These are phyloP conservation scores for Heliconius erato DNA, from an alignment of 2,888 invertebrate species.

Conservation along the genomic window DNA sequence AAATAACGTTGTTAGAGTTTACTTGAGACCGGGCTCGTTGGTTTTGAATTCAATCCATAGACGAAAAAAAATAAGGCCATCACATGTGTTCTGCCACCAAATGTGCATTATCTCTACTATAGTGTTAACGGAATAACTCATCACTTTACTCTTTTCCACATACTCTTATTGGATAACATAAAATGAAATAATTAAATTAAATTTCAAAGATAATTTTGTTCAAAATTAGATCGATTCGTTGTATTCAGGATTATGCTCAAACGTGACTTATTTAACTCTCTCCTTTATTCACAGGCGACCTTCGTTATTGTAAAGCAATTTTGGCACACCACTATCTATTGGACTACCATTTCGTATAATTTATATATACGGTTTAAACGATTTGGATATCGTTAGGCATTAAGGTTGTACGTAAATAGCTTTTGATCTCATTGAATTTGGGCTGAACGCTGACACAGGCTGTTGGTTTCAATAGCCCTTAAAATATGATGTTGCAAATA, in stretches of 20 bases:
- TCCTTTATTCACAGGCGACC: background rate
- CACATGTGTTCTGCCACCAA: no score
- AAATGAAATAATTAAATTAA: background rate
- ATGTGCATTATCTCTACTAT: no score
- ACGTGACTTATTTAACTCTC: conserved; percentile 2
- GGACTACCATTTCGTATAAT: conserved; percentile 13
- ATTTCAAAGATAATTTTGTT: background rate
- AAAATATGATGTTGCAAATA: conserved; percentile 68
- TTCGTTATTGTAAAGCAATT: conserved; percentile 4
- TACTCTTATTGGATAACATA: background rate
- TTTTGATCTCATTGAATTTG: conserved; percentile 44
- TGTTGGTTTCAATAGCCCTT: conserved; percentile 38
- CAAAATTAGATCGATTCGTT: background rate
- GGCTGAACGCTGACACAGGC: conserved; percentile 43
- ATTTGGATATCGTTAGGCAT: conserved; percentile 33
- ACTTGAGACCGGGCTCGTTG: background rate
- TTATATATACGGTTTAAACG: conserved; percentile 14
- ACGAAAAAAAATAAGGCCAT: no score
- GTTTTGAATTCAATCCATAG: background rate
- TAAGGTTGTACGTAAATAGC: conserved; percentile 32
- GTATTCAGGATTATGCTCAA: background rate
- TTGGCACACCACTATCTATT: conserved; percentile 13
- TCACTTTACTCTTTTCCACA: background rate
- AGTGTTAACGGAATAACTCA: no score
- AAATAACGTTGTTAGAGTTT: background rate